Conservation (phyloP, 1,140 invertebrate species). For the Brachionus plicatilis region DNA sequence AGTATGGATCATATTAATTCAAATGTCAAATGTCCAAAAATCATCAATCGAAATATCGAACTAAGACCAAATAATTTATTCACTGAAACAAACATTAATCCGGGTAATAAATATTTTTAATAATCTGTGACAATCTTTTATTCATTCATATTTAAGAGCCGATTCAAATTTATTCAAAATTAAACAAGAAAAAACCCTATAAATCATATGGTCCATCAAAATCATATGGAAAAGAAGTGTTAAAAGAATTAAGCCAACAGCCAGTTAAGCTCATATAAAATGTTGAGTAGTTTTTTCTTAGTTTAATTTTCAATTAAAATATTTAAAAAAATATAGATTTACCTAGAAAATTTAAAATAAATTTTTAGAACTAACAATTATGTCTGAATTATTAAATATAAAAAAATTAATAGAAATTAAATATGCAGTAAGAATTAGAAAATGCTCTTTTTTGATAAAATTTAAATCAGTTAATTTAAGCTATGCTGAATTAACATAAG, state of each 20-base stretch:
- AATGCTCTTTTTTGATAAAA: not conserved
- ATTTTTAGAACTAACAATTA: no score
- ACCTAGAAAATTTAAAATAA: no score
- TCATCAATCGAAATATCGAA: not conserved
- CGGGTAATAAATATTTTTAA: not conserved
- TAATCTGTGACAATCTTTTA: not conserved
- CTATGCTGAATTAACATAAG: not conserved
- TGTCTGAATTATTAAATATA: no score
- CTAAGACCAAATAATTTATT: constrained; percentile 1
- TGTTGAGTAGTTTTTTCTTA: not conserved
- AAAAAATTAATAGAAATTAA: no score
- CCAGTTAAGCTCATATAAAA: not conserved
- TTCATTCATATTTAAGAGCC: not conserved
- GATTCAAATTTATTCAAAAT: not conserved
- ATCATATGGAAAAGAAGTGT: not conserved
- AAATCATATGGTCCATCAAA: constrained; percentile 4
- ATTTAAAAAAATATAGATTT: no score
- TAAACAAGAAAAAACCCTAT: not conserved
- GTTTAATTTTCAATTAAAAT: no score
- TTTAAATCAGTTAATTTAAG: not conserved
- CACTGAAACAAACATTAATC: not conserved
- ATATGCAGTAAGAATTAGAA: no score
- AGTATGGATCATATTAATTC: not conserved
- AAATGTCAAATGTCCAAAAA: constrained; percentile 8
- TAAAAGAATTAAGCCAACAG: not conserved